Percentiles rank a stretch among this genome's conserved stretches.
Conservation (phyloP, 1,140 invertebrate genomes). For the Aphidius ervi region DNA sequence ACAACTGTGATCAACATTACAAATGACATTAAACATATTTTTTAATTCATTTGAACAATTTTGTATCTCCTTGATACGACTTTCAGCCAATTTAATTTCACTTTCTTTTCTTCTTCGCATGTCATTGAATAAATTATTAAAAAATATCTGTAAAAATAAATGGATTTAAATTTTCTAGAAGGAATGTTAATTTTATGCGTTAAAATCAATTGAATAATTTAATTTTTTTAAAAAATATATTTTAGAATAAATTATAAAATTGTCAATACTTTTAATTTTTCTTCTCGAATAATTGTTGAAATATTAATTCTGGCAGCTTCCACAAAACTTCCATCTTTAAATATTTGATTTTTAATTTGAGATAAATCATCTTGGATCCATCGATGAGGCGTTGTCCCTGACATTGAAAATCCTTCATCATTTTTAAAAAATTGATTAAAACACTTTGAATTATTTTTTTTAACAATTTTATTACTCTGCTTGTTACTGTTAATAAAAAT, state of each 20-base stretch:
- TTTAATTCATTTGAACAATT: constrained; percentile 35
- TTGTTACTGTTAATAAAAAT: neutral
- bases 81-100: constrained; percentile 28
- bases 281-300: constrained; percentile 20
- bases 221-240: too few species aligned
- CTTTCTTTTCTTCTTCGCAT: constrained; percentile 35
- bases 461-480: neutral
- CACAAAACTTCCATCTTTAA: constrained; percentile 11
- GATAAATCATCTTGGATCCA: constrained; percentile 39
- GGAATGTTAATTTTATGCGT: too few species aligned
- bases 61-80: constrained; percentile 30
- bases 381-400: constrained; percentile 41
- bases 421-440: constrained; percentile 1
- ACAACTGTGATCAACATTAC: constrained; percentile 7
- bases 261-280: constrained; percentile 27
- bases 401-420: constrained; percentile 26
- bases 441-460: neutral
- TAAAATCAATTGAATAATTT: too few species aligned
- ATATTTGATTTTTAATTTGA: constrained; percentile 20
- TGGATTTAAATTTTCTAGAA: too few species aligned
- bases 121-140: constrained; percentile 52
- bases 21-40: constrained; percentile 27
- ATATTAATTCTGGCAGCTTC: constrained; percentile 14
- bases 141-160: constrained; percentile 36
- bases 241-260: too few species aligned